phyloP scores from a whole-genome alignment of 2,888 invertebrate species.

The Sacculina carcini region DNA sequence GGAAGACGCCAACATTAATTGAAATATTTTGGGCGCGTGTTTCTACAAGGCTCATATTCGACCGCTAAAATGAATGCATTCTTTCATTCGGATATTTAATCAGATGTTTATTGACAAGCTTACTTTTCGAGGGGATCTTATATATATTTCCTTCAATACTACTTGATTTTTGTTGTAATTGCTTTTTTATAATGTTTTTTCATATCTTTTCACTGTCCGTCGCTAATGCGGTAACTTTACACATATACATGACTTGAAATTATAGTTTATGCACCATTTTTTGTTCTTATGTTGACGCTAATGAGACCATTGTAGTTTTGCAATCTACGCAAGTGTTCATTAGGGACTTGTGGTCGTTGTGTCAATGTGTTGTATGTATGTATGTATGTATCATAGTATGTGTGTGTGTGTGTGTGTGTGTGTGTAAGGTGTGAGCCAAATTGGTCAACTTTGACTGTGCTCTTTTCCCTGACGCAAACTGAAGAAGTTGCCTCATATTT shows the following conservation, averaged over 20 bases:
- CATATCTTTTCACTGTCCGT: too few species aligned
- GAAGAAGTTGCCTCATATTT: too few species aligned
- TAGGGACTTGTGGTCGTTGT: not conserved
- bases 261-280: not conserved
- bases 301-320: not conserved
- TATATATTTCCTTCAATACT: not conserved
- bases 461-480: too few species aligned
- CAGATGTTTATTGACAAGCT: not conserved
- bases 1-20: too few species aligned
- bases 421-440: too few species aligned
- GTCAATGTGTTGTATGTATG: not conserved
- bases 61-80: not conserved
- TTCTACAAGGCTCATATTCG: too few species aligned
- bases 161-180: too few species aligned
- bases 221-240: not conserved
- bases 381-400: too few species aligned
- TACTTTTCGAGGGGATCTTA: not conserved
- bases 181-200: too few species aligned
- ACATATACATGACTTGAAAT: not conserved
- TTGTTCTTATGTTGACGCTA: not conserved
- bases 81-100: not conserved
- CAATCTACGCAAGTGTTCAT: not conserved
- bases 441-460: too few species aligned
- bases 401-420: too few species aligned
- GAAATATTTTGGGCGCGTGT: too few species aligned